Base-by-base conservation (phyloP, 2,888 invertebrate genomes). In the Mythimna ferrago region DNA sequence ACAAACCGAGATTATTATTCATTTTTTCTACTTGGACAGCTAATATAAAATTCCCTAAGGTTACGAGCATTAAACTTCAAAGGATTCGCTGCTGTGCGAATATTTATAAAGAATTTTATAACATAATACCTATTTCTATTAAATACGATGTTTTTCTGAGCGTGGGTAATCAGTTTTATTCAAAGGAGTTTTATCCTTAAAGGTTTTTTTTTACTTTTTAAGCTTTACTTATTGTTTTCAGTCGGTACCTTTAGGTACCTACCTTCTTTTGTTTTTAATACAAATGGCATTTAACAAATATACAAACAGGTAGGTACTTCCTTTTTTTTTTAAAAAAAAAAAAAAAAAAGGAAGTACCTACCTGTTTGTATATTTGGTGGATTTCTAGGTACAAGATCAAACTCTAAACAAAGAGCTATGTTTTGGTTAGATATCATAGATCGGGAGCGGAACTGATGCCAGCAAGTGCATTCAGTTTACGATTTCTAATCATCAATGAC, bases 401-500 rank as follows among this genome's bases (percentile, higher is more conserved):
- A 56, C 21, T 60, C 19, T 48, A 64, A 60, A 65, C 66, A 71
- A 77, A 66, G 66, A 63, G 21, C 73, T 57, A 11, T 67, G 73
- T 82, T 70, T 70, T 51, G 41, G 60, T 44, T 32, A 38, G 58
- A 68, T 65, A 80, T 71, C 57, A 62, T 56, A 38, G 41, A 70
- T 67, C 56, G 48, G 48, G 32, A 72, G 60, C 66, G 67, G 70
- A 74, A 71, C 83, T 41, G 68, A 73, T 79, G 74, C 83, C 83
- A 81, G 66, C 65, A 60, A 65, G 26, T 56, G 53, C 66, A 77
- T 75, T 72, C 57, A 58, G 63, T 77, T 73, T 80, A 78, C 73
- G 81, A 78, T 83, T 80, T 68, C 64, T 73, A 85, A 76, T 80
- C 62, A 60, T 66, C 68, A 82, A 71, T 69, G 74, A 66, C 67